Evolutionary conservation across 2,113 vertebrate species (phyloP), one percentile per base, ranked within the genome.

Genomic region (Saccopteryx bilineata): DNA sequence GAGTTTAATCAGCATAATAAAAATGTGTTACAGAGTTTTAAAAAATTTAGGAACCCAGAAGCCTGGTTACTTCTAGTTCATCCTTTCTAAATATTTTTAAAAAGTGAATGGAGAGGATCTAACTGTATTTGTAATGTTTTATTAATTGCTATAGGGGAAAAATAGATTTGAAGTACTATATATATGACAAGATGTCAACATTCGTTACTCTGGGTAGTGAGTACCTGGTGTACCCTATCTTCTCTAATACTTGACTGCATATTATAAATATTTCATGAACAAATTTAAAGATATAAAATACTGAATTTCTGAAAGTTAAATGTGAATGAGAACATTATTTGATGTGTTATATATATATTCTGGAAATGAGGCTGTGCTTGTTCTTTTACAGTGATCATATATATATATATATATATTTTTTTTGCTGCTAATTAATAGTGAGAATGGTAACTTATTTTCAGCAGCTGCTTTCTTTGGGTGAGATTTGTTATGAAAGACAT

Each of bases 391-490:
- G 75, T 82, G 76, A 93, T 24, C 8, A 1, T 69, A n/a, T 79
- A n/a, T n/a, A n/a, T n/a, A n/a, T n/a, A n/a, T n/a, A n/a, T n/a
- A n/a, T n/a, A n/a, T n/a, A n/a, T 90, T 96, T 88, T 39, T 72
- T 79, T 94, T 66, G 28, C 63, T 19, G 86, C 26, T 48, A 76
- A 6, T 96, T 91, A 95, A 33, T 88, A 95, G 60, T 84, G 50
- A 93, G 24, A 96, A 92, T 91, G 80, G 50, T 71, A 97, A 52
- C 65, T 95, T 97, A 71, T 78, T 95, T 96, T 66, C 56, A 72
- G 65, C 83, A 68, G 91, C 85, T 91, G 54, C 52, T 76, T 97
- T 95, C 95, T 97, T 97, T 97, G 85, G 91, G 90, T 91, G 89
- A 96, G 86, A 97, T 76, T 91, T 80, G 89, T 93, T 96, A 85